Percentiles rank a stretch among this genome's conserved stretches.
phyloP scores from a whole-genome alignment of 2,888 invertebrate species.

The Xestia c-nigrum region DNA sequence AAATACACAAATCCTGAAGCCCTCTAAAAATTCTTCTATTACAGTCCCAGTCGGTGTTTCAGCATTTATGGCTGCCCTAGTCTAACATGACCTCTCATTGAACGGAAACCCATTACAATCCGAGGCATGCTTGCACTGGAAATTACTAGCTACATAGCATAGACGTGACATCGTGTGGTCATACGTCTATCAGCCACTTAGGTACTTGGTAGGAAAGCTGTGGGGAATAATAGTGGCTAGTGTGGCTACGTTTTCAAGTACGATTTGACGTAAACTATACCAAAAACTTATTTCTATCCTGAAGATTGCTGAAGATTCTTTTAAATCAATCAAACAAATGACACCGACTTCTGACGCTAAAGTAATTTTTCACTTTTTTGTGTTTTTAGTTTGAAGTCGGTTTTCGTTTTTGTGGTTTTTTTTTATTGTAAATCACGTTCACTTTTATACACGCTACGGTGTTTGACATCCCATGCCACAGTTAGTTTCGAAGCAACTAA shows the following conservation, averaged over 20 bases:
- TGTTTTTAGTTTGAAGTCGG: no score
- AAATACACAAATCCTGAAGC: not conserved
- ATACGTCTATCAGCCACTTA: not conserved
- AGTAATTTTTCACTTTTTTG: no score
- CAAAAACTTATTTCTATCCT: not conserved
- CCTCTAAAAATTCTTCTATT: not conserved
- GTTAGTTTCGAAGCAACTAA: no score
- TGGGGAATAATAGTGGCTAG: not conserved
- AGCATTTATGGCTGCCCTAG: not conserved
- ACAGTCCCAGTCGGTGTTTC: not conserved
- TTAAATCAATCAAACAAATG: no score
- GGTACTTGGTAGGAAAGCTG: not conserved
- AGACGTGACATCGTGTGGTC: not conserved
- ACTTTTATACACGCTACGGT: no score
- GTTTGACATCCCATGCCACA: not conserved
- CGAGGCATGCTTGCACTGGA: not conserved
- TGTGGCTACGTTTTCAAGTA: not conserved
- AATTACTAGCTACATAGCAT: not conserved
- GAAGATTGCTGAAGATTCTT: not conserved
- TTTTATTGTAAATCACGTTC: not conserved
- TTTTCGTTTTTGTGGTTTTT: not conserved
- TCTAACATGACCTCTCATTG: not conserved
- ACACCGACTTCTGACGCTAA: no score
- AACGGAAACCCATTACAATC: not conserved
- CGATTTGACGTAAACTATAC: not conserved